These are phyloP conservation scores for Saturnia japonica DNA, from an alignment of 2,888 invertebrate species.

Conservation along the genomic window DNA sequence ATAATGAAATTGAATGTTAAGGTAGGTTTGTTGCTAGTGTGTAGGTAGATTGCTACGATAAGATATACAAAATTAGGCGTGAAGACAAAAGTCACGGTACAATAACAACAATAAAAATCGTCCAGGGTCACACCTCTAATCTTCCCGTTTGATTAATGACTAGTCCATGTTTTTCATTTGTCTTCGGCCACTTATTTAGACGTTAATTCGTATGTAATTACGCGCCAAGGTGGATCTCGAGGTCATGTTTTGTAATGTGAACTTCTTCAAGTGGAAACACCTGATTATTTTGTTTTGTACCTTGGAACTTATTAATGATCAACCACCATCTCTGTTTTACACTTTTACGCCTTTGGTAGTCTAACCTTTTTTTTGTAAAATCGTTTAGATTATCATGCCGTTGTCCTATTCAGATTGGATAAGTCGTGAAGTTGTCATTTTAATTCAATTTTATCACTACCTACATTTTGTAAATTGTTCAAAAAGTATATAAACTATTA, in stretches of 20 bases:
- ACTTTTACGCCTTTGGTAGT: neutral
- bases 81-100: constrained; percentile 11
- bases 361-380: neutral
- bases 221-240: constrained; percentile 37
- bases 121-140: constrained; percentile 44
- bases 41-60: too few species aligned
- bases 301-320: constrained; percentile 9
- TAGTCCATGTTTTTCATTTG: constrained; percentile 59
- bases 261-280: constrained; percentile 13
- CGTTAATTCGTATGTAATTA: constrained; percentile 67
- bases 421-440: neutral
- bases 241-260: constrained; percentile 23
- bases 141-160: constrained; percentile 58
- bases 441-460: too few species aligned
- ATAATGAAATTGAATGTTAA: too few species aligned
- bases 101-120: constrained; percentile 27
- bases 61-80: constrained; percentile 11
- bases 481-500: neutral
- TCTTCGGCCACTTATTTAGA: constrained; percentile 57
- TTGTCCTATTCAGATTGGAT: neutral
- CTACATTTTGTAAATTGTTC: too few species aligned
- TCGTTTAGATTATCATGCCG: neutral
- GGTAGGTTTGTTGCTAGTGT: too few species aligned
- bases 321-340: neutral
- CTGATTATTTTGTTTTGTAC: constrained; percentile 5